phyloP scores from a whole-genome alignment of 1,140 invertebrate species.

The Diprion similis region DNA sequence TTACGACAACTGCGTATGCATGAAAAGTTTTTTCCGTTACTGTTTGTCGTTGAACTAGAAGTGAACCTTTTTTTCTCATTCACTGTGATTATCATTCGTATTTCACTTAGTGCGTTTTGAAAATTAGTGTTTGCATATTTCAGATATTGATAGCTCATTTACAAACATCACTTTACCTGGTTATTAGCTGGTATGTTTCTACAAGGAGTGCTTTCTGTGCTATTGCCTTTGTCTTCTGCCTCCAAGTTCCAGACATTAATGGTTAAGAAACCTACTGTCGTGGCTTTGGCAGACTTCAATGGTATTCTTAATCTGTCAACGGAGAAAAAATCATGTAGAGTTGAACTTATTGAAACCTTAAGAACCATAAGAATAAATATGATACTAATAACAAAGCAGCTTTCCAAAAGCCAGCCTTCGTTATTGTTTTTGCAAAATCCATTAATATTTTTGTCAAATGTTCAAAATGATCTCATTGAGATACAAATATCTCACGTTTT shows the following conservation, averaged over 20 bases:
- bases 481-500: no score
- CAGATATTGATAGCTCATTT: background rate
- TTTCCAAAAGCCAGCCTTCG: constrained; percentile 65
- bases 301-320: constrained; percentile 63
- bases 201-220: constrained; percentile 75
- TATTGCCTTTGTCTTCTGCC: constrained; percentile 73
- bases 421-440: no score
- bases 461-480: no score
- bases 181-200: constrained; percentile 54
- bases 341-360: constrained; percentile 2
- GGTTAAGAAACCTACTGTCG: constrained; percentile 82
- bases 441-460: no score
- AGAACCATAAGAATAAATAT: constrained; percentile 42
- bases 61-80: background rate
- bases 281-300: constrained; percentile 66
- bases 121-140: no score
- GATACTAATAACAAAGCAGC: constrained; percentile 65
- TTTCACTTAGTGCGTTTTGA: no score
- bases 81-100: no score
- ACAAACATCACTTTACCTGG: constrained; percentile 30
- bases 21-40: no score
- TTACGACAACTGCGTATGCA: no score
- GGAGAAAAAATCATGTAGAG: constrained; percentile 10
- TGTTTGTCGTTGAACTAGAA: no score
- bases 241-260: constrained; percentile 84